phyloP scores from a whole-genome alignment of 2,113 vertebrate genomes.

The Mormyrus lacerda region DNA sequence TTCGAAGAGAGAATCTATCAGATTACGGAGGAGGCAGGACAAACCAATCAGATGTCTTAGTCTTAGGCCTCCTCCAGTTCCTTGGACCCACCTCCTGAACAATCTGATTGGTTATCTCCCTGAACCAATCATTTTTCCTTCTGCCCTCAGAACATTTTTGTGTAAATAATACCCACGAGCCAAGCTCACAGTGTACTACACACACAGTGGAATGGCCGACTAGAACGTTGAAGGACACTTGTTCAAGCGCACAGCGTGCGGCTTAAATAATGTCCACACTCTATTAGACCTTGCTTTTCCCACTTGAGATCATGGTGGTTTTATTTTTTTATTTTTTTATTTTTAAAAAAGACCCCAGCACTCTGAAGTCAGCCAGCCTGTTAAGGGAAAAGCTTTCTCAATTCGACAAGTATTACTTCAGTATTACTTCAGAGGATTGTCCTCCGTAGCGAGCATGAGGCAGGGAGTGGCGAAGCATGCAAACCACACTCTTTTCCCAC shows the following conservation, averaged over 20 bases:
- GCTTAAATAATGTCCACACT: conserved; percentile 34
- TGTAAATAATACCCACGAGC: no score
- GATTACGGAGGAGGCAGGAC: no score
- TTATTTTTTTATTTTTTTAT: not conserved
- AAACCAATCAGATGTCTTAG: no score
- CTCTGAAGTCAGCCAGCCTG: conserved; percentile 15
- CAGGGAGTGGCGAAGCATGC: no score
- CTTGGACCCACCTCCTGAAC: no score
- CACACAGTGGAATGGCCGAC: not conserved
- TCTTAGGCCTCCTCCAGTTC: no score
- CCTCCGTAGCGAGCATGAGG: not conserved
- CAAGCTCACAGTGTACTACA: not conserved
- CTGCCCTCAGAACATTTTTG: no score
- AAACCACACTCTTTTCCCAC: not conserved
- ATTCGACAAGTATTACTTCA: not conserved
- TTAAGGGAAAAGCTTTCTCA: conserved; percentile 14
- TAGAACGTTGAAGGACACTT: conserved; percentile 4
- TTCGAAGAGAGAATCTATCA: no score
- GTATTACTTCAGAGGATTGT: not conserved
- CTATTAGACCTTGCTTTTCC: conserved; percentile 23
- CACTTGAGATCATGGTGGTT: conserved; percentile 29
- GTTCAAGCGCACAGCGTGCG: conserved; percentile 21
- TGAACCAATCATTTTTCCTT: no score
- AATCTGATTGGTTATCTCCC: no score
- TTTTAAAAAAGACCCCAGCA: conserved; percentile 10